Evolutionary conservation across 2,113 vertebrate genomes (phyloP).

Genomic region (Typhlomys cinereus): DNA sequence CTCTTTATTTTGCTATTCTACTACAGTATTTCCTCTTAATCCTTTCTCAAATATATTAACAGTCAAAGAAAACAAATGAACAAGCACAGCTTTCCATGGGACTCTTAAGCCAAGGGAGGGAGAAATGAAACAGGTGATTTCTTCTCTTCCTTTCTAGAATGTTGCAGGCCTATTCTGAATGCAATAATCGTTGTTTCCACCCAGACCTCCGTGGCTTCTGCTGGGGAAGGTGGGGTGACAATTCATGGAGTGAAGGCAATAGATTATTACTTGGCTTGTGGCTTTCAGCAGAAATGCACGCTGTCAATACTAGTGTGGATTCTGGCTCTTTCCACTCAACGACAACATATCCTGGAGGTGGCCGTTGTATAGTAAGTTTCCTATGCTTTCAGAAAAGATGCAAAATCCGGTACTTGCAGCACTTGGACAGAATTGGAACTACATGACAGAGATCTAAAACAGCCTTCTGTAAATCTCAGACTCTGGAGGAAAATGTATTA

Average conservation of each 20-base stretch:
- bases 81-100: constrained; percentile 78
- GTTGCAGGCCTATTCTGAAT: constrained; percentile 23
- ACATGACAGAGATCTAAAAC: constrained; percentile 57
- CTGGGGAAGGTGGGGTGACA: constrained; percentile 37
- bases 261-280: constrained; percentile 34
- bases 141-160: constrained; percentile 70
- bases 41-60: constrained; percentile 85
- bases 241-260: constrained; percentile 53
- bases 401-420: constrained; percentile 66
- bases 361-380: constrained; percentile 77
- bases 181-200: constrained; percentile 21
- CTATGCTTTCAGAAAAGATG: constrained; percentile 79
- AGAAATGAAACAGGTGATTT: constrained; percentile 80
- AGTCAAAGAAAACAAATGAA: constrained; percentile 84
- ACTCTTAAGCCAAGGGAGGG: constrained; percentile 71
- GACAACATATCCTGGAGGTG: constrained; percentile 66
- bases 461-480: constrained; percentile 41
- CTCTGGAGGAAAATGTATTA: constrained; percentile 68
- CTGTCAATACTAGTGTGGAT: constrained; percentile 53
- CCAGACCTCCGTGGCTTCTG: constrained; percentile 64
- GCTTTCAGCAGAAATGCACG: constrained; percentile 51
- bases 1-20: constrained; percentile 73
- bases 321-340: constrained; percentile 69
- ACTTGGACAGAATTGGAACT: constrained; percentile 71
- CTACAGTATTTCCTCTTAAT: constrained; percentile 73